Evolutionary conservation across 2,888 invertebrate species (phyloP).

Genomic region (Mythimna loreyi): DNA sequence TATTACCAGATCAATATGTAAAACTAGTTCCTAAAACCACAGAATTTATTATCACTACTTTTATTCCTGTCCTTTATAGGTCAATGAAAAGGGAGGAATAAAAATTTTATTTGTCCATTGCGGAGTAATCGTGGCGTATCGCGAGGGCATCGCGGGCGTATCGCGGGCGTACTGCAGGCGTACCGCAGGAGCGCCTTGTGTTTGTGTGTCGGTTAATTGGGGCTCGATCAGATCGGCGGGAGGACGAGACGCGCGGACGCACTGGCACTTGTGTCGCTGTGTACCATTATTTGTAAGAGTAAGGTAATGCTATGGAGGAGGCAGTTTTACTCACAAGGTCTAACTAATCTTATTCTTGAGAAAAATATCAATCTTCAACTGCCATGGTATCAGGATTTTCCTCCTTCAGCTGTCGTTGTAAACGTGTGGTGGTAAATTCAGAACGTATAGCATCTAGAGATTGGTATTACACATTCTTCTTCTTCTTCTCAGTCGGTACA

Average conservation of each 20-base stretch:
- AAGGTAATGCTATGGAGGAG: slow-evolving; percentile 22
- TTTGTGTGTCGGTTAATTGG: slow-evolving; percentile 73
- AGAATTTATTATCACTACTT: slow-evolving; percentile 61
- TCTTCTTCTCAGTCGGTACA: too few relatives aligned
- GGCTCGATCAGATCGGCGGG: slow-evolving; percentile 73
- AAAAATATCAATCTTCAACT: background rate
- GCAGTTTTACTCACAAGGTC: slow-evolving; percentile 1
- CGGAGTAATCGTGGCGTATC: slow-evolving; percentile 50
- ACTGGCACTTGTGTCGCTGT: slow-evolving; percentile 45
- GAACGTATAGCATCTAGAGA: background rate
- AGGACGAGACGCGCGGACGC: slow-evolving; percentile 59
- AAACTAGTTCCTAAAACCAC: slow-evolving; percentile 62
- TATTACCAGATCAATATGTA: slow-evolving; percentile 60
- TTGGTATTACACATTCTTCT: too few relatives aligned
- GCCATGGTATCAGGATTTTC: background rate
- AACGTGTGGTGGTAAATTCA: background rate
- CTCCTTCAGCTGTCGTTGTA: background rate
- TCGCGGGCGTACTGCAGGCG: slow-evolving; percentile 17
- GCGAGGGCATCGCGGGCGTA: slow-evolving; percentile 24
- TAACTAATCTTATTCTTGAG: background rate
- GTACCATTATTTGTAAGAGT: slow-evolving; percentile 10
- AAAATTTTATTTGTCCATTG: slow-evolving; percentile 60
- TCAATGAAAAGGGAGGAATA: slow-evolving; percentile 64
- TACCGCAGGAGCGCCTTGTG: slow-evolving; percentile 20
- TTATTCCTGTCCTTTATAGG: slow-evolving; percentile 62